Percentiles rank a stretch among this genome's conserved stretches.
phyloP scores from a whole-genome alignment of 2,113 vertebrate genomes.

The Tetraodon nigroviridis region DNA sequence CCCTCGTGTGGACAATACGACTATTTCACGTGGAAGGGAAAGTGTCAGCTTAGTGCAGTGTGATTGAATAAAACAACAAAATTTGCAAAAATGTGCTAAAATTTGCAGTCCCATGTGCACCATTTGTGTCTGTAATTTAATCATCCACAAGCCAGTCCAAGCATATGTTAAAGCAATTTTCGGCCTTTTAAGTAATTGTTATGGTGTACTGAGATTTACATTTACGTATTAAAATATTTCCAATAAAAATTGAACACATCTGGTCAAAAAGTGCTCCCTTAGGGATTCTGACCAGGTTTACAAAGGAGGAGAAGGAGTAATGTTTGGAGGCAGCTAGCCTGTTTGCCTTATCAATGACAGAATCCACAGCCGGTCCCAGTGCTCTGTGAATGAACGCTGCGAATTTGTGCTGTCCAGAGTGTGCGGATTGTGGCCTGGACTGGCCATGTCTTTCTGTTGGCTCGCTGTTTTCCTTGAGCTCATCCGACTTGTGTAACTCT shows the following conservation, averaged over 20 bases:
- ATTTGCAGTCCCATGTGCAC: slow-evolving; percentile 2
- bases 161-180: slow-evolving; percentile 71
- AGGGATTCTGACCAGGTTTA: slow-evolving; percentile 83
- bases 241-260: slow-evolving; percentile 84
- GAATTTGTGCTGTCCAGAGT: slow-evolving; percentile 42
- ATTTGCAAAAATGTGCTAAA: slow-evolving; percentile 12
- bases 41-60: background rate
- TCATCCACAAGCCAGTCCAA: slow-evolving; percentile 47
- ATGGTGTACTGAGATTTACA: slow-evolving; percentile 82
- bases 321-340: slow-evolving; percentile 71
- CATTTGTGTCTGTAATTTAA: slow-evolving; percentile 34
- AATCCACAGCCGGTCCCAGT: slow-evolving; percentile 77
- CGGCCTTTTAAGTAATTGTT: slow-evolving; percentile 86
- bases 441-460: slow-evolving; percentile 1
- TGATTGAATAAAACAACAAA: background rate
- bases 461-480: background rate
- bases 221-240: slow-evolving; percentile 81
- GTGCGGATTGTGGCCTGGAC: slow-evolving; percentile 5
- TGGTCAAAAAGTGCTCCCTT: slow-evolving; percentile 83
- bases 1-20: slow-evolving; percentile 2
- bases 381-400: slow-evolving; percentile 62
- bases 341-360: slow-evolving; percentile 79
- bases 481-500: background rate
- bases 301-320: slow-evolving; percentile 83
- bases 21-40: background rate